Percentiles rank a stretch among this genome's conserved stretches.
phyloP scores from a whole-genome alignment of 92 coral and sea anemone species.

The Paramuricea clavata region DNA sequence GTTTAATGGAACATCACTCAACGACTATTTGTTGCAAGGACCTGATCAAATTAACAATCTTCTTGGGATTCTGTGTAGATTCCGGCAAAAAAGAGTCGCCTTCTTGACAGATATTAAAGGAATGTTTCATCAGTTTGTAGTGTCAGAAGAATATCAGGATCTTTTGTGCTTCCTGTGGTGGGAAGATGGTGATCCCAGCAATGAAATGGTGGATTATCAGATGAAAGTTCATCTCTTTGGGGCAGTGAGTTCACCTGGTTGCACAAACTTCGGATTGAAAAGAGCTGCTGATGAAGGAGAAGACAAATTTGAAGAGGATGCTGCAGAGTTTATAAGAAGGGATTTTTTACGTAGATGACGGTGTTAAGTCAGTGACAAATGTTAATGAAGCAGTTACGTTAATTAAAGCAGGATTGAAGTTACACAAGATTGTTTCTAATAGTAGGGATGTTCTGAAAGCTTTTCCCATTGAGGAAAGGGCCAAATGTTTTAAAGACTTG shows the following conservation, averaged over 20 bases:
- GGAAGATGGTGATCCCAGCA: constrained; percentile 40
- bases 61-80: constrained; percentile 54
- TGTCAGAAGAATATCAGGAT: constrained; percentile 61
- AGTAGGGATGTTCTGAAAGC: constrained; percentile 41
- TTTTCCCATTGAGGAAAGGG: constrained; percentile 47
- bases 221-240: constrained; percentile 80
- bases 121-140: constrained; percentile 68
- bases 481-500: constrained; percentile 13
- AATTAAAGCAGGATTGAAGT: constrained; percentile 41
- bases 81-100: constrained; percentile 51
- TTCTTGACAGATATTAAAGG: constrained; percentile 45
- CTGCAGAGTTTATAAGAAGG: constrained; percentile 14
- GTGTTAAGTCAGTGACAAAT: constrained; percentile 45
- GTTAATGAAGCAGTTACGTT: constrained; percentile 32
- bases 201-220: constrained; percentile 52
- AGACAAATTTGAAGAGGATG: constrained; percentile 1
- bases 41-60: constrained; percentile 59
- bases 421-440: constrained; percentile 58
- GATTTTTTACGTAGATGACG: constrained; percentile 53
- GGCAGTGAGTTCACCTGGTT: constrained; percentile 73
- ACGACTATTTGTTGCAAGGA: constrained; percentile 49
- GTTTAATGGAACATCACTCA: constrained; percentile 37
- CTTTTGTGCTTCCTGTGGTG: constrained; percentile 64
- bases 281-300: constrained; percentile 26
- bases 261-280: constrained; percentile 64